Percentiles rank a stretch among this genome's conserved stretches.
phyloP scores from a whole-genome alignment of 1,140 invertebrate genomes.

The Drosophila athabasca region DNA sequence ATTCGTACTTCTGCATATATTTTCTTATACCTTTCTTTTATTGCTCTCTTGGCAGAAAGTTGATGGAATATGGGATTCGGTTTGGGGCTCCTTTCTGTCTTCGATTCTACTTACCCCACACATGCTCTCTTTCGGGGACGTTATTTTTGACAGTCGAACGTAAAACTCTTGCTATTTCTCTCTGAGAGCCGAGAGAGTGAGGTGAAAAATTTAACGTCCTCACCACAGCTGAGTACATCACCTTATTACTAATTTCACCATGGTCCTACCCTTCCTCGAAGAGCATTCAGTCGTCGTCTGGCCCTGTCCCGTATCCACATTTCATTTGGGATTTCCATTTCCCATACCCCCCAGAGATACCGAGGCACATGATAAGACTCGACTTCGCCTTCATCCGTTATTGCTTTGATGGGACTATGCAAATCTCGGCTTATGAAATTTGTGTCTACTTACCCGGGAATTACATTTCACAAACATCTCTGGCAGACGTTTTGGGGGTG shows the following conservation, averaged over 20 bases:
- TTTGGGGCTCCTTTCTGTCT: too few species aligned
- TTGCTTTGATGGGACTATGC: conserved; percentile 46
- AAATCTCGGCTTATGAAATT: conserved; percentile 37
- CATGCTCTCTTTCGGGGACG: too few species aligned
- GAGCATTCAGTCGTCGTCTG: conserved; percentile 4
- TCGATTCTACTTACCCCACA: too few species aligned
- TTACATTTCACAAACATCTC: conserved; percentile 60
- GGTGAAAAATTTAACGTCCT: too few species aligned
- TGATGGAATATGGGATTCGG: too few species aligned
- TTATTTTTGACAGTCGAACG: too few species aligned
- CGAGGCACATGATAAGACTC: conserved; percentile 17
- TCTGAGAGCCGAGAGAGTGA: too few species aligned
- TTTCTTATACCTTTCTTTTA: neutral
- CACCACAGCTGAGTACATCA: too few species aligned
- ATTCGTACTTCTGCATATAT: neutral
- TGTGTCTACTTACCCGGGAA: conserved; percentile 17
- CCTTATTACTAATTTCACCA: too few species aligned
- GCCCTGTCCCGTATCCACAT: neutral
- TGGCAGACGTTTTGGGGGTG: neutral
- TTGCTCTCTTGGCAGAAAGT: neutral
- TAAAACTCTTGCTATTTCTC: too few species aligned
- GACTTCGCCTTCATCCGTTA: conserved; percentile 22
- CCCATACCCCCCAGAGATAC: conserved; percentile 14
- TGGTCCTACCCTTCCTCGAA: neutral
- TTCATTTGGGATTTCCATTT: too few species aligned